Evolutionary conservation across 2,888 invertebrate species (phyloP).

Genomic region (Drosophila differens): DNA sequence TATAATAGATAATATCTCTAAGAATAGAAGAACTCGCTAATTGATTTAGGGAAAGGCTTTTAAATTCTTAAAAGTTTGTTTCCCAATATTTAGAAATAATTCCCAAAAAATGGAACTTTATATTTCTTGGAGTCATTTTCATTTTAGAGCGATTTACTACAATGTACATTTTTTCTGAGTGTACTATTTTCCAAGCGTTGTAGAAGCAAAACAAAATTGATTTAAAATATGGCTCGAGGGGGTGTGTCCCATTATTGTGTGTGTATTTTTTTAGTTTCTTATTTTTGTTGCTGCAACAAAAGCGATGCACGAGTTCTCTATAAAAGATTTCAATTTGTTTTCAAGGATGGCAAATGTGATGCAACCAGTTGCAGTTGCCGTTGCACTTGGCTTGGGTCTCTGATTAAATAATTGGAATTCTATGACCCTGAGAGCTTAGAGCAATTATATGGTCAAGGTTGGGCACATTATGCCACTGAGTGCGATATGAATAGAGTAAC

Average conservation of each 20-base stretch:
- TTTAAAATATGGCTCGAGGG: conserved; percentile 48
- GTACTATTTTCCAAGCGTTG: neutral
- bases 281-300: neutral
- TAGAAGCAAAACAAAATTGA: conserved; percentile 26
- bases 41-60: accelerated
- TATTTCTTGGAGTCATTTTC: neutral
- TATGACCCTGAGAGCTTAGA: conserved; percentile 59
- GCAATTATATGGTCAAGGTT: conserved; percentile 77
- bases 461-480: conserved; percentile 33
- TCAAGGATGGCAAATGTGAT: conserved; percentile 64
- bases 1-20: no score
- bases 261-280: neutral
- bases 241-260: conserved; percentile 60
- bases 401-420: conserved; percentile 47
- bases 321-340: conserved; percentile 65
- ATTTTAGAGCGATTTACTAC: neutral
- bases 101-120: neutral
- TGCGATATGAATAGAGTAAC: conserved; percentile 34
- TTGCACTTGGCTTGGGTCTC: conserved; percentile 25
- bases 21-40: neutral
- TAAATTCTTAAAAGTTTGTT: neutral
- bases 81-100: neutral
- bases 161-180: neutral
- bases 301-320: conserved; percentile 61
- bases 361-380: conserved; percentile 46